phyloP scores from a whole-genome alignment of 2,797 vertebrate species.

The Neostethus bicornis region DNA sequence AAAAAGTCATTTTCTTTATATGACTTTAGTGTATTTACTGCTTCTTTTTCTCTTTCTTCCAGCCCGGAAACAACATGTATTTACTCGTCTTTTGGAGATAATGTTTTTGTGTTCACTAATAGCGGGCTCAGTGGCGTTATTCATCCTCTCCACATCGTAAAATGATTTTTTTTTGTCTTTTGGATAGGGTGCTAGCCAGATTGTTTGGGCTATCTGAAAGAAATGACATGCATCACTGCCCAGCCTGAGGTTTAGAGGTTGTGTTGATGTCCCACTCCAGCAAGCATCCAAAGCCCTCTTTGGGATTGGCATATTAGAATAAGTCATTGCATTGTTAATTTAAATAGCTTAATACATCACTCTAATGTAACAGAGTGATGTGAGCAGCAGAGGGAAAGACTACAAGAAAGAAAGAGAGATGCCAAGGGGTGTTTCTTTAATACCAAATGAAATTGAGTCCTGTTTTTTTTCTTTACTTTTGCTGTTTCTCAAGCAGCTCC shows the following conservation, averaged over 20 bases:
- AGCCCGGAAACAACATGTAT: conserved; percentile 87
- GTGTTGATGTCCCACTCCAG: conserved; percentile 66
- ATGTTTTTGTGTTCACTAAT: conserved; percentile 82
- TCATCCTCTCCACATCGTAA: conserved; percentile 66
- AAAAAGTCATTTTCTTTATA: conserved; percentile 84
- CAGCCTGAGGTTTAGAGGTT: conserved; percentile 89
- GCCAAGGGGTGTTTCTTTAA: conserved; percentile 95
- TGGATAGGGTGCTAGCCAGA: conserved; percentile 90
- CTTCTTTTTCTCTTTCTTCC: conserved; percentile 85
- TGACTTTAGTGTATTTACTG: conserved; percentile 92
- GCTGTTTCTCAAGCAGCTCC: conserved; percentile 73
- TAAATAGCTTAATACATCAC: conserved; percentile 98
- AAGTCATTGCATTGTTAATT: conserved; percentile 99
- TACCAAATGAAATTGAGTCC: conserved; percentile 80
- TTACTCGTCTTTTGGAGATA: conserved; percentile 87
- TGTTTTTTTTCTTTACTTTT: conserved; percentile 66
- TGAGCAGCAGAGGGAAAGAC: conserved; percentile 70
- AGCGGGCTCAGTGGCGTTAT: conserved; percentile 76
- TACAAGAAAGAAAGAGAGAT: conserved; percentile 75
- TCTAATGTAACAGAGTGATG: conserved; percentile 82
- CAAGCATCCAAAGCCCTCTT: conserved; percentile 60
- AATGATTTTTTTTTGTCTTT: conserved; percentile 89
- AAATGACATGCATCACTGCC: conserved; percentile 84
- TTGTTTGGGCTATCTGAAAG: conserved; percentile 92
- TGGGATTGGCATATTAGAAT: conserved; percentile 88